Base-by-base conservation (phyloP, 2,797 vertebrate species). In the Microcaecilia unicolor region DNA sequence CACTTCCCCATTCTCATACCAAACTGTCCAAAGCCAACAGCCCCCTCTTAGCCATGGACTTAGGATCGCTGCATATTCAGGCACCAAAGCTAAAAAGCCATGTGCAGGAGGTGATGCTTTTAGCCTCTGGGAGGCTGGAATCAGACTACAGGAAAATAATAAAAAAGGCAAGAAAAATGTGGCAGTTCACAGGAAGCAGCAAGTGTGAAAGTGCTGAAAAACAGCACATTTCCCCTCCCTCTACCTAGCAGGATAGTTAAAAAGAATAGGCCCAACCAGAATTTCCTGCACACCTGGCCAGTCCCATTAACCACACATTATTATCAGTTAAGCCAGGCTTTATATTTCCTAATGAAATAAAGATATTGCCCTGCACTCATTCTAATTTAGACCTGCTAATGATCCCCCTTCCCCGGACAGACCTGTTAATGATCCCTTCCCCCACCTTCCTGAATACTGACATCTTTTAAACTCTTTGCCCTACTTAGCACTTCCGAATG, bases 251-350 rank as follows among this genome's bases (percentile, higher is more conserved):
- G 41, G 44, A 57, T 44, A 65, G 50, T 44, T 64, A 49, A 51
- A 48, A 60, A 58, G 49, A 59, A 46, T 54, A 53, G 42, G 13
- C 42, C 58, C 55, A 44, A 35, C 61, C 72, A 67, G 46, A 55
- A 43, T 41, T 66, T 71, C 58, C 53, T 69, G 55, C 51, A 55
- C 47, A 45, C 46, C 43, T 68, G 47, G 44, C 35, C 62, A 2
- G 18, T 4, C 58, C 31, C 28, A 54, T 49, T 35, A 51, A 55
- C 39, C 34, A 57, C 34, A 11, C 36, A 42, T 34, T 22, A 52
- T 30, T 41, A 51, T 36, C 17, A 10, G 31, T 42, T 47, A 27
- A 35, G 6, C n/a, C n/a, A n/a, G n/a, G n/a, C n/a, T n/a, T n/a
- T n/a, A n/a, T n/a, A n/a, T n/a, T n/a, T n/a, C 48, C 25, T 25